Base-by-base conservation (phyloP, 2,888 invertebrate species). In the Tinea pellionella region DNA sequence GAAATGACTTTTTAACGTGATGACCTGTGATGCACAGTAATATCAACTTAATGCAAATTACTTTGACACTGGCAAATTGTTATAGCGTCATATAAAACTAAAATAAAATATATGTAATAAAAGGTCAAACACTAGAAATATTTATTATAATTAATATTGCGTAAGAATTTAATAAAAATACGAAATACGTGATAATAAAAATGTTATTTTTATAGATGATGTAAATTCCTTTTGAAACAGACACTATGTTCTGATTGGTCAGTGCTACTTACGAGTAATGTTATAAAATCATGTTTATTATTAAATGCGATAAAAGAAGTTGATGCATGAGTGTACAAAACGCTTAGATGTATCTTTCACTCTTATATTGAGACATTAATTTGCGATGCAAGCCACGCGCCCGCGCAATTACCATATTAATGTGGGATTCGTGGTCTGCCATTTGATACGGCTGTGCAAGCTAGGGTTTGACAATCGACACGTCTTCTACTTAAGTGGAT, bases 301-400 rank as follows among this genome's bases (percentile, higher is more conserved):
- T 47, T 47, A 47, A 47, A 13, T 15, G 37, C 37, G 15, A 47
- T 47, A 47, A 47, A 47, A 15, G 15, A 15, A 15, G 15, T 7
- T 47, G 47, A 47, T 47, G 6, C 13, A 15, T 15, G 13, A 47
- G 47, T 47, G 9, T 47, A 47, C 47, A 47, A 47, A 47, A 47
- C 47, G 13, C 47, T 47, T 47, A 47, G 47, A 15, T 47, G 47
- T 9, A 47, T 47, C 47, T 15, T 47, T 15, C 53, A 12, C 11
- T 32, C 32, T 57, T 32, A 32, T 57, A 77, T 76, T 74, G 72
- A 77, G 74, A 74, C 71, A 68, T 75, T 67, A 75, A 74, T 70
- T 71, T 70, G 69, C 69, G 65, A 61, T 67, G 59, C 55, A 57
- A 1, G 32, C 19, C 57, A 57, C 32, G 57, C 57, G 57, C 32